phyloP scores from a whole-genome alignment of 2,797 vertebrate species.

The Psittacula derbiana region DNA sequence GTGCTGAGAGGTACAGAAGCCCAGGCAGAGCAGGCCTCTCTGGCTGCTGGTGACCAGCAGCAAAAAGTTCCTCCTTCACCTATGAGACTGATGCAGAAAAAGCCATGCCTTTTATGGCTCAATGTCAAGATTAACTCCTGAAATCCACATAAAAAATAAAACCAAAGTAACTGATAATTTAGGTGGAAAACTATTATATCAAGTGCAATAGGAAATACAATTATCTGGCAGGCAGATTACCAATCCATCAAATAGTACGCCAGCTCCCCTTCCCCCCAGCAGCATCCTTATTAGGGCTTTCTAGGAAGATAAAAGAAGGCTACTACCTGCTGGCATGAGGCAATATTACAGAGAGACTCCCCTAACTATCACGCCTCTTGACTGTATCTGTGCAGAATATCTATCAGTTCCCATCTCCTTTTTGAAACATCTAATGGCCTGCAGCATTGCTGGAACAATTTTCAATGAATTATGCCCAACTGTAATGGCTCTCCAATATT shows the following conservation, averaged over 20 bases:
- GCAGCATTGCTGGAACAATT: constrained; percentile 4
- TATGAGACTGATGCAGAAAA: neutral
- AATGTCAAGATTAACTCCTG: neutral
- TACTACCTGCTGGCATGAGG: neutral
- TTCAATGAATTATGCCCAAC: constrained; percentile 40
- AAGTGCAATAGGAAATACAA: constrained; percentile 61
- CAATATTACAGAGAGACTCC: neutral
- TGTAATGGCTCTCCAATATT: neutral
- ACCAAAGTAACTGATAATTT: constrained; percentile 56
- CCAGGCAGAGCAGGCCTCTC: neutral
- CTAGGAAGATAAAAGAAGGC: constrained; percentile 41
- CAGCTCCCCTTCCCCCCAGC: neutral
- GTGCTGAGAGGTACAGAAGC: neutral
- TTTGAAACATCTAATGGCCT: constrained; percentile 18
- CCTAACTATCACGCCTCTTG: neutral
- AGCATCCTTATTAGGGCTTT: constrained; percentile 19
- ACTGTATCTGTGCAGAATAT: constrained; percentile 10
- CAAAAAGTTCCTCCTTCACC: neutral
- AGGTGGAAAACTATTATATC: constrained; percentile 35
- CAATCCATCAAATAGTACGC: neutral
- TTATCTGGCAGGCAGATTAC: constrained; percentile 44
- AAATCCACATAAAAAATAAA: constrained; percentile 26
- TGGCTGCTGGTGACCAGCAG: neutral
- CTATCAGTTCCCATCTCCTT: constrained; percentile 21
- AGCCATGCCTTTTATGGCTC: neutral